phyloP scores from a whole-genome alignment of 37 sponge, comb jelly and placozoan genomes.

The Spongilla lacustris region DNA sequence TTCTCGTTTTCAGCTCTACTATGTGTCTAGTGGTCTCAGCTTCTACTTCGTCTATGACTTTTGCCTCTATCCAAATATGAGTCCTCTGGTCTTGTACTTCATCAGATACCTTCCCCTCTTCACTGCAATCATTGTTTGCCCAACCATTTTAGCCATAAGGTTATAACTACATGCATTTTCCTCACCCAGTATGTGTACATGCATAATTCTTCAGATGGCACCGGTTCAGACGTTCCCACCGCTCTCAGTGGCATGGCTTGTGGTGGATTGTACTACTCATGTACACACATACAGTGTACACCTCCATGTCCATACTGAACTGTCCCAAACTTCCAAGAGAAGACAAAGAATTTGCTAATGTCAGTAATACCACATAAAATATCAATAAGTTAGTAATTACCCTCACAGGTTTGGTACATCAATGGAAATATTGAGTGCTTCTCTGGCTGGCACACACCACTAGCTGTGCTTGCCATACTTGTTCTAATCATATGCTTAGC shows the following conservation, averaged over 20 bases:
- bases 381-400: neutral
- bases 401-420: conserved; percentile 57
- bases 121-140: conserved; percentile 32
- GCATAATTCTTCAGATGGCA: neutral
- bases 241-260: conserved; percentile 29
- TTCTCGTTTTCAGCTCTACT: conserved; percentile 50
- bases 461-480: conserved; percentile 42
- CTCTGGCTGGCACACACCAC: conserved; percentile 49
- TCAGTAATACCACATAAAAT: conserved; percentile 7
- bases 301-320: conserved; percentile 64
- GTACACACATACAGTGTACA: conserved; percentile 63
- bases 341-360: neutral
- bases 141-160: conserved; percentile 27
- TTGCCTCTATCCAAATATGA: conserved; percentile 61
- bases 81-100: conserved; percentile 55
- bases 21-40: conserved; percentile 48
- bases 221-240: neutral
- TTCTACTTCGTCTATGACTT: conserved; percentile 81
- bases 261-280: conserved; percentile 61
- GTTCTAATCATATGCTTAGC: conserved; percentile 32
- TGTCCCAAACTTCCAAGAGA: conserved; percentile 50
- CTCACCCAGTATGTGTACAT: too few relatives aligned
- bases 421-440: conserved; percentile 67
- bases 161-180: too few relatives aligned
- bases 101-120: conserved; percentile 53